A percentile compares a stretch with the other conserved stretches of the same genome.
Evolutionary conservation across 2,888 invertebrate genomes (phyloP).

Genomic region (Hirudinaria manillensis): DNA sequence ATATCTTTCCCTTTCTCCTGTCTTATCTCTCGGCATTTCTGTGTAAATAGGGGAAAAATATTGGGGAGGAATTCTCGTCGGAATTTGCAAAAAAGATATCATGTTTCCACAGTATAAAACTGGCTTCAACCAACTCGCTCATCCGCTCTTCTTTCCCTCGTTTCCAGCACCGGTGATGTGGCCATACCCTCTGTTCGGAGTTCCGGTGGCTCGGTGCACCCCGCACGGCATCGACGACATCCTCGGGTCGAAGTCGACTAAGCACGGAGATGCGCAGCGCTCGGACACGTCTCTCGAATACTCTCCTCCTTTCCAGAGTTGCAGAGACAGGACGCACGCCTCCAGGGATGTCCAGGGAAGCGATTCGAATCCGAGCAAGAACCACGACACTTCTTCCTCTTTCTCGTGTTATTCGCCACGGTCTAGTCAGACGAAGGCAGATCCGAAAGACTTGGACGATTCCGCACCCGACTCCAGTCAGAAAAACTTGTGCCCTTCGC

Average conservation of each 20-base stretch:
- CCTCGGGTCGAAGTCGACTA: slow-evolving; percentile 15
- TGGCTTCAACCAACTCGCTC: neutral
- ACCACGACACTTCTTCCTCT: neutral
- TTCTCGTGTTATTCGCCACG: neutral
- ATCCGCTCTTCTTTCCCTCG: neutral
- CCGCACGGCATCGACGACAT: slow-evolving; percentile 30
- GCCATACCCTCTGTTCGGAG: slow-evolving; percentile 12
- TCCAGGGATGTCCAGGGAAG: neutral
- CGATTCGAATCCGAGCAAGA: neutral
- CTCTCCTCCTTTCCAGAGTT: neutral
- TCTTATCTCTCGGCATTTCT: neutral
- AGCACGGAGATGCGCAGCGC: neutral
- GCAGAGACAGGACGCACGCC: neutral
- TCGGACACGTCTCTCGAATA: slow-evolving; percentile 10
- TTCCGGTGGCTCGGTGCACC: slow-evolving; percentile 3
- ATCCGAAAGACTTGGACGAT: neutral
- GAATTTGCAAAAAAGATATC: too few species aligned
- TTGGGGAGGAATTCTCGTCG: neutral
- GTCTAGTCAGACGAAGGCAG: neutral
- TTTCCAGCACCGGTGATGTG: slow-evolving; percentile 10
- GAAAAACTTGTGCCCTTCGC: slow-evolving; percentile 8
- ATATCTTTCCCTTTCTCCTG: too few species aligned
- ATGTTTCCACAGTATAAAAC: slow-evolving; percentile 23
- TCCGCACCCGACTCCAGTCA: slow-evolving; percentile 9
- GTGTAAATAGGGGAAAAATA: neutral